Evolutionary conservation across 2,888 invertebrate genomes (phyloP).

Genomic region (Lordiphosa fenestrarum): DNA sequence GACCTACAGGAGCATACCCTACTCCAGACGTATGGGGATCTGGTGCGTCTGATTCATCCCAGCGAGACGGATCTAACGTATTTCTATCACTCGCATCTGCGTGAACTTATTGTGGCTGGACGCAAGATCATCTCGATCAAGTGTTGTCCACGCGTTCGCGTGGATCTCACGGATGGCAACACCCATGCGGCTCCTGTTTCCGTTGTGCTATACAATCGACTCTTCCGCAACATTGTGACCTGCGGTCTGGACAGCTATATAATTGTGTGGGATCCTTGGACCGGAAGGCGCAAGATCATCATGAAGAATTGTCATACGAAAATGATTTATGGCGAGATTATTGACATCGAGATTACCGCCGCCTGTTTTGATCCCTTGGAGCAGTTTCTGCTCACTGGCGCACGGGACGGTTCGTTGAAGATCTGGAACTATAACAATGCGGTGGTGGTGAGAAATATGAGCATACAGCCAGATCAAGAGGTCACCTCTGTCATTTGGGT

Average conservation of each 20-base stretch:
- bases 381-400: constrained; percentile 89
- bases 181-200: constrained; percentile 87
- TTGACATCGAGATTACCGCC: constrained; percentile 77
- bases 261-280: constrained; percentile 89
- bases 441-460: constrained; percentile 86
- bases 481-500: constrained; percentile 84
- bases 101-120: constrained; percentile 85
- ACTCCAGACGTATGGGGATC: constrained; percentile 85
- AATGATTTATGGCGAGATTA: constrained; percentile 84
- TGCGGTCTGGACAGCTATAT: constrained; percentile 90
- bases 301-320: constrained; percentile 87
- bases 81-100: constrained; percentile 85
- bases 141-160: constrained; percentile 85
- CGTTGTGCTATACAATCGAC: constrained; percentile 87
- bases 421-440: constrained; percentile 94
- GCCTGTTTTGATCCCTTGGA: constrained; percentile 85
- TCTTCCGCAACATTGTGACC: constrained; percentile 88
- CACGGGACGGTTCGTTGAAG: constrained; percentile 87
- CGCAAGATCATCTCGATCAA: constrained; percentile 84
- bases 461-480: constrained; percentile 83
- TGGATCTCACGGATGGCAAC: constrained; percentile 86
- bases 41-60: constrained; percentile 84
- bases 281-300: constrained; percentile 85
- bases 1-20: constrained; percentile 85
- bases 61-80: constrained; percentile 83